phyloP scores from a whole-genome alignment of 64 coral and sea anemone genomes.

The Actinia tenebrosa region DNA sequence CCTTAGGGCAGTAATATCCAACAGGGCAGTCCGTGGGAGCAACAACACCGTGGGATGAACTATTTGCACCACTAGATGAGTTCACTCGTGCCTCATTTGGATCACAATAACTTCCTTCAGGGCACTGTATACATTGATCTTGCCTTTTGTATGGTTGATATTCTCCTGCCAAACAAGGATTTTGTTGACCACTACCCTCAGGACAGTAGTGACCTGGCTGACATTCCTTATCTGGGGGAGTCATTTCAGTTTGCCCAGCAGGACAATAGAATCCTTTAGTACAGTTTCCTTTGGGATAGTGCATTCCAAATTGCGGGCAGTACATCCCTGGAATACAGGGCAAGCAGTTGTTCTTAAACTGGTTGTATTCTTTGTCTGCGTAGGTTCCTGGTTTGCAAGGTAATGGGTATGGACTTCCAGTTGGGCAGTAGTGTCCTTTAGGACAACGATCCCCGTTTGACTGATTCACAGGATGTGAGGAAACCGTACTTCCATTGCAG shows the following conservation, averaged over 20 bases:
- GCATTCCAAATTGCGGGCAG: conserved; percentile 69
- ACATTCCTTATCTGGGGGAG: conserved; percentile 86
- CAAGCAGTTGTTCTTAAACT: conserved; percentile 89
- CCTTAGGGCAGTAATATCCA: conserved; percentile 87
- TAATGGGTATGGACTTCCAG: conserved; percentile 70
- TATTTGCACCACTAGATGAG: conserved; percentile 65
- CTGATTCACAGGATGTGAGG: conserved; percentile 60
- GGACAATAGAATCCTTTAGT: conserved; percentile 89
- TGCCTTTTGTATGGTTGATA: conserved; percentile 81
- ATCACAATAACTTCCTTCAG: conserved; percentile 93
- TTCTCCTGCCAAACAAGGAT: conserved; percentile 78
- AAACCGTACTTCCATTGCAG: conserved; percentile 94
- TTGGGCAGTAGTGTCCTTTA: conserved; percentile 78
- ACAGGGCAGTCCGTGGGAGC: conserved; percentile 72
- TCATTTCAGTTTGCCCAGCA: conserved; percentile 74
- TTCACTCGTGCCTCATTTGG: conserved; percentile 84
- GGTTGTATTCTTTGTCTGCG: conserved; percentile 85
- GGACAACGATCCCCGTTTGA: conserved; percentile 83
- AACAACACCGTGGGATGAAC: conserved; percentile 73
- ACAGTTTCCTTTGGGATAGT: conserved; percentile 86
- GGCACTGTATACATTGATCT: conserved; percentile 64
- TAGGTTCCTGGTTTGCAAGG: conserved; percentile 89
- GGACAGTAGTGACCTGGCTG: conserved; percentile 94
- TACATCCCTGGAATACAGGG: conserved; percentile 85
- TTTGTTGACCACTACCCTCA: conserved; percentile 76